Evolutionary conservation across 2,113 vertebrate genomes (phyloP), one percentile per base, ranked within the genome.

Genomic region (Engraulis encrasicolus): DNA sequence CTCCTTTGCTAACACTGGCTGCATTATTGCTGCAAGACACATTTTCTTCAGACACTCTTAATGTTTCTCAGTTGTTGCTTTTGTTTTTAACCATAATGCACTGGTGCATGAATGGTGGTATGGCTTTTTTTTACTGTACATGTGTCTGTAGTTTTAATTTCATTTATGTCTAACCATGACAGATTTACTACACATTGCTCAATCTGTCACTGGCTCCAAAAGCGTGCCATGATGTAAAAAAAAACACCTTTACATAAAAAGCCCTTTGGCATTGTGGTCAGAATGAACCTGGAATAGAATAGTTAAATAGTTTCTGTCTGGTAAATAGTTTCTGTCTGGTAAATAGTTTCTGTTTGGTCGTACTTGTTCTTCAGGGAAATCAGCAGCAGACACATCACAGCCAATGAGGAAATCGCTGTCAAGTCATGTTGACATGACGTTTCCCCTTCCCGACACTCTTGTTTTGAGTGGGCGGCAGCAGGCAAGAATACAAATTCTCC

Each of bases 11-110:
- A 34, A 14, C 12, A 23, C 61, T 61, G 54, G 66, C 66, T 74
- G 84, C 87, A 92, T 93, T 93, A 92, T 86, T 90, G 52, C 36
- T 78, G 48, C 88, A 84, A 80, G 87, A 80, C 80, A 88, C 89
- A 90, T 90, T 27, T 86, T 93, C 92, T 92, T 89, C 78, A 74
- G 83, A 82, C 86, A 81, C 90, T 89, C 81, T 86, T 91, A 31
- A 11, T 3, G 9, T 45, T 45, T 45, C 9, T 45, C 9, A 45
- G 3, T 45, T 45, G 9, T 45, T 45, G 3, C 9, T 5, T 45
- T 45, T 45, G 9, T 45, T 74, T 34, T 66, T 34, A 36, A 23
- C 66, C 66, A 36, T 23, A 31, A 2, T 34, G 27, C 66, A 74
- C 11, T 74, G 66, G 27, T 71, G 61, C 27, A 12, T 71, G 27